Conservation (phyloP, 2,797 vertebrate genomes). For the Melanotaenia nigrans region DNA sequence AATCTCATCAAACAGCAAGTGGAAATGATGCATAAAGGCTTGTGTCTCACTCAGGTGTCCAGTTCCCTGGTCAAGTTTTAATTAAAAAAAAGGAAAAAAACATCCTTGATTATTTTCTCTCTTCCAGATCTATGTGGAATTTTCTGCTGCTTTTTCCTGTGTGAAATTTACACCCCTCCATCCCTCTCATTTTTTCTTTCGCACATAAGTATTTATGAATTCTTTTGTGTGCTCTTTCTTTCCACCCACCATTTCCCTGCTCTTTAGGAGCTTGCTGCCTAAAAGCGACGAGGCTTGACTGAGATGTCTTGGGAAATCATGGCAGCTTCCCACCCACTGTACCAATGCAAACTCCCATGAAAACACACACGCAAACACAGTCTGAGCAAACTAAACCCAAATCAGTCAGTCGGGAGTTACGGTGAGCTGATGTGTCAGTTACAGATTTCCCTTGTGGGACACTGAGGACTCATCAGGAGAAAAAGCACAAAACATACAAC, state of each 20-base stretch:
- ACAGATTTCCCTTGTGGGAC: conserved; percentile 36
- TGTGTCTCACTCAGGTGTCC: conserved; percentile 23
- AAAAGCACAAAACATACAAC: not conserved
- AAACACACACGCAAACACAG: conserved; percentile 41
- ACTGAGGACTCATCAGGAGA: conserved; percentile 29
- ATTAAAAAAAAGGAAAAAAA: conserved; percentile 71
- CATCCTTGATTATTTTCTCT: conserved; percentile 70
- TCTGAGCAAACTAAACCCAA: conserved; percentile 37
- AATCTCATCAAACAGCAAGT: not conserved
- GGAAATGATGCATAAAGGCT: not conserved
- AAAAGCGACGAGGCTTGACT: conserved; percentile 73
- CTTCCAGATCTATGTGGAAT: conserved; percentile 10
- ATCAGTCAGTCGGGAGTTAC: conserved; percentile 46
- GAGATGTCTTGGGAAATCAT: conserved; percentile 79
- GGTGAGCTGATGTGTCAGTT: conserved; percentile 30
- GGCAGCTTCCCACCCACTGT: conserved; percentile 52
- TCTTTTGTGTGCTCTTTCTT: conserved; percentile 24
- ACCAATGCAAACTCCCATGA: conserved; percentile 34
- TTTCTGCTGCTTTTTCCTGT: conserved; percentile 39
- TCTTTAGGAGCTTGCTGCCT: conserved; percentile 65
- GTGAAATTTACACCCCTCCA: conserved; percentile 41
- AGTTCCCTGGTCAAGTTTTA: conserved; percentile 49
- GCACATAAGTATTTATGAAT: conserved; percentile 6
- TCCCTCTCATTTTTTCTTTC: not conserved
- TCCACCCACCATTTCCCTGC: conserved; percentile 38